Evolutionary conservation across 2,888 invertebrate species (phyloP).

Genomic region (Drosophila vallismaia): DNA sequence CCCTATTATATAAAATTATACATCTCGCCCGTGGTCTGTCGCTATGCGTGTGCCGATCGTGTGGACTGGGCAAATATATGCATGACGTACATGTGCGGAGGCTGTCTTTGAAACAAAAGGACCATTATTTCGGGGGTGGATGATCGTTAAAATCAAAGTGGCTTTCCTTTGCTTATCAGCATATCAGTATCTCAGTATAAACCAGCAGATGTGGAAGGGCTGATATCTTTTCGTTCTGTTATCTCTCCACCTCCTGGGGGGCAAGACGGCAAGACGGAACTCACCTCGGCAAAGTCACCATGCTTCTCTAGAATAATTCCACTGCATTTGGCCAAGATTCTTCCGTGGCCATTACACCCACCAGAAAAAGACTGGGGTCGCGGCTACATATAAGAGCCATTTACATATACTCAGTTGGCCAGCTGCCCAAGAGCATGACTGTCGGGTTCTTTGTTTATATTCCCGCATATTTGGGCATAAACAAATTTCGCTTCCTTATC

Average conservation of each 20-base stretch:
- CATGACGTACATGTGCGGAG: constrained; percentile 17
- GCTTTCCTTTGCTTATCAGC: constrained; percentile 2
- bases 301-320: constrained; percentile 20
- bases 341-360: constrained; percentile 70
- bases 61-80: constrained; percentile 28
- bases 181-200: not conserved
- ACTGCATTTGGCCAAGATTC: constrained; percentile 26
- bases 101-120: constrained; percentile 12
- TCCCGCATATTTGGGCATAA: constrained; percentile 63
- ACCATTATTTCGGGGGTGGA: constrained; percentile 13
- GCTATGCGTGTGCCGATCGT: constrained; percentile 70
- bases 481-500: constrained; percentile 42
- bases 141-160: not conserved
- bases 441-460: constrained; percentile 57
- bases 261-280: not conserved
- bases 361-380: constrained; percentile 31
- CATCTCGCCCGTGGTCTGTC: constrained; percentile 66
- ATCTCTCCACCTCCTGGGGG: not conserved
- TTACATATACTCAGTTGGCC: constrained; percentile 58
- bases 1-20: constrained; percentile 82
- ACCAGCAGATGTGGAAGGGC: not conserved
- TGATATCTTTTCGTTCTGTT: not conserved
- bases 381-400: constrained; percentile 40
- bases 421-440: constrained; percentile 72
- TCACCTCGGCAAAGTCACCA: constrained; percentile 20